A percentile compares a stretch with the other conserved stretches of the same genome.
Conservation (phyloP, 2,888 invertebrate genomes). For the Nebria salina region DNA sequence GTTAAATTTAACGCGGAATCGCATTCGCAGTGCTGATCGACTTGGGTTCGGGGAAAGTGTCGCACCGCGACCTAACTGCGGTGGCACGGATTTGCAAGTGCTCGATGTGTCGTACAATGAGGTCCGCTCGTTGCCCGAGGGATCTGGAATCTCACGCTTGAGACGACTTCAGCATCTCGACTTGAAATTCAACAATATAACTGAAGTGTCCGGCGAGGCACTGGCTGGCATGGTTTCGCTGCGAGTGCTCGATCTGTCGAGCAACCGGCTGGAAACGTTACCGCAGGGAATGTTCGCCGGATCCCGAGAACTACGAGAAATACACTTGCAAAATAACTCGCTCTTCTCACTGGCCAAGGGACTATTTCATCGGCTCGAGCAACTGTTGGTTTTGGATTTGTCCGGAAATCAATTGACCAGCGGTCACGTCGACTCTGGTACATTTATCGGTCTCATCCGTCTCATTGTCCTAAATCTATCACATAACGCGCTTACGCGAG, state of each 20-base stretch:
- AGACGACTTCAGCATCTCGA: conserved; percentile 82
- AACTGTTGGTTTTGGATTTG: conserved; percentile 83
- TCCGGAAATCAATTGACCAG: conserved; percentile 87
- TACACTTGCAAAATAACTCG: conserved; percentile 86
- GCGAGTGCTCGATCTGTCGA: conserved; percentile 85
- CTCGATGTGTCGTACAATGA: conserved; percentile 86
- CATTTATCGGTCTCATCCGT: conserved; percentile 85
- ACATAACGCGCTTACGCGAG: conserved; percentile 84
- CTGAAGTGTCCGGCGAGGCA: conserved; percentile 80
- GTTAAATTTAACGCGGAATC: conserved; percentile 86
- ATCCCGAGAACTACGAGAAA: conserved; percentile 82
- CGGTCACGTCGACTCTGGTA: conserved; percentile 84
- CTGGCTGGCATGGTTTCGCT: conserved; percentile 82
- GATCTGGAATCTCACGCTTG: conserved; percentile 77
- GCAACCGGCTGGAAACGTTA: conserved; percentile 82
- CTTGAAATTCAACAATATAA: conserved; percentile 85
- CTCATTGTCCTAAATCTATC: conserved; percentile 86
- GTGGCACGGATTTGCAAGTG: conserved; percentile 76
- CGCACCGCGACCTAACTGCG: conserved; percentile 65
- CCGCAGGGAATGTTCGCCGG: conserved; percentile 85
- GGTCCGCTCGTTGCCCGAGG: conserved; percentile 74
- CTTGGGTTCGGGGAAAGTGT: conserved; percentile 71
- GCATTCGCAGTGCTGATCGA: conserved; percentile 79
- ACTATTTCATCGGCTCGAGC: conserved; percentile 84
- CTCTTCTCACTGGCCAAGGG: conserved; percentile 84